Conservation (phyloP, 2,888 invertebrate genomes). For the Altica lythri region DNA sequence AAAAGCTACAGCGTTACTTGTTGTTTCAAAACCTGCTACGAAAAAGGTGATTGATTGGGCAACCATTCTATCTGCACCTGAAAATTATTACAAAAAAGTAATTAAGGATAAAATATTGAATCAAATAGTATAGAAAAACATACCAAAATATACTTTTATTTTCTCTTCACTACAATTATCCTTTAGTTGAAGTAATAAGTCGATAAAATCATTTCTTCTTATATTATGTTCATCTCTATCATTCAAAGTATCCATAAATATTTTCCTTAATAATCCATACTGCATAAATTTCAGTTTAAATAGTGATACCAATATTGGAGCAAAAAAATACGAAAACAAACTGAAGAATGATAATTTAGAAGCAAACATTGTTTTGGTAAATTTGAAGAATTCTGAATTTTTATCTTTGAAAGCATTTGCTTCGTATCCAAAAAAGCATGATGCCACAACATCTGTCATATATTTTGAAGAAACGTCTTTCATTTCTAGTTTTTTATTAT, state of each 20-base stretch:
- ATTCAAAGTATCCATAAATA: slow-evolving; percentile 50
- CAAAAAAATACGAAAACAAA: slow-evolving; percentile 49
- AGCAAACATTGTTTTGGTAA: slow-evolving; percentile 51
- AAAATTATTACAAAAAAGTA: slow-evolving; percentile 26
- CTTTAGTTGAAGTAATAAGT: slow-evolving; percentile 53
- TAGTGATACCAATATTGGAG: slow-evolving; percentile 49
- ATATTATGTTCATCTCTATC: slow-evolving; percentile 44
- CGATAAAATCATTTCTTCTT: slow-evolving; percentile 57
- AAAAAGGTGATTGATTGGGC: slow-evolving; percentile 60
- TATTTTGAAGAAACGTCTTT: slow-evolving; percentile 53
- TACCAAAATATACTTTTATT: slow-evolving; percentile 36
- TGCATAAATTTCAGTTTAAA: slow-evolving; percentile 52
- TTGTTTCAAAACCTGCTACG: slow-evolving; percentile 62
- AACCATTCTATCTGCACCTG: slow-evolving; percentile 50
- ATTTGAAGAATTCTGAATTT: slow-evolving; percentile 52
- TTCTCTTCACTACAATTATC: slow-evolving; percentile 44
- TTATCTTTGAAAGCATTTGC: slow-evolving; percentile 52
- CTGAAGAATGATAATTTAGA: slow-evolving; percentile 45
- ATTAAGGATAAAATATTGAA: no score
- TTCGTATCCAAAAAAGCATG: slow-evolving; percentile 58
- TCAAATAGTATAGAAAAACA: slow-evolving; percentile 16
- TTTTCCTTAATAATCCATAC: slow-evolving; percentile 47
- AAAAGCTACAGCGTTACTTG: slow-evolving; percentile 57
- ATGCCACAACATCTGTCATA: slow-evolving; percentile 58
- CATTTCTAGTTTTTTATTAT: slow-evolving; percentile 42